A percentile compares a stretch with the other conserved stretches of the same genome.
phyloP scores from a whole-genome alignment of 2,888 invertebrate species.

The Pseudococcus longispinus region DNA sequence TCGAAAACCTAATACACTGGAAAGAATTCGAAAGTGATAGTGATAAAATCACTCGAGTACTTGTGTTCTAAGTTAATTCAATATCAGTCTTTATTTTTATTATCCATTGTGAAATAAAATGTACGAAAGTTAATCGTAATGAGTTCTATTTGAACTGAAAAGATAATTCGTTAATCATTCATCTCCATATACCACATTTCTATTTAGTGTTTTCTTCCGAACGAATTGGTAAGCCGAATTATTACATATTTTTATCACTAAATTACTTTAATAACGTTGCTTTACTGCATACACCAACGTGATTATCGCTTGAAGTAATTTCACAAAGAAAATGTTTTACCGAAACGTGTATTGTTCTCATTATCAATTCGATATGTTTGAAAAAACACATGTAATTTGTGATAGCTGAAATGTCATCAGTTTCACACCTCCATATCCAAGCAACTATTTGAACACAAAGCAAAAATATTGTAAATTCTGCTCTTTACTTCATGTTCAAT shows the following conservation, averaged over 20 bases:
- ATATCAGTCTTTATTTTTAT: neutral
- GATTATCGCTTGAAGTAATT: neutral
- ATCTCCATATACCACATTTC: neutral
- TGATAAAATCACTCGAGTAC: neutral
- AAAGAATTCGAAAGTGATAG: conserved; percentile 17
- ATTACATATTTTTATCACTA: neutral
- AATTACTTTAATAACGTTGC: neutral
- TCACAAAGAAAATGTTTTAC: neutral
- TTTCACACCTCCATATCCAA: too few relatives aligned
- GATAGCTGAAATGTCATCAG: too few relatives aligned
- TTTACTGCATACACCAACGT: neutral
- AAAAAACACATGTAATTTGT: neutral
- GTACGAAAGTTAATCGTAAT: neutral
- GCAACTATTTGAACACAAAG: too few relatives aligned
- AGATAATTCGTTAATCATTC: neutral
- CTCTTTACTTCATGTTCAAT: too few relatives aligned
- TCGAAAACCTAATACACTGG: neutral
- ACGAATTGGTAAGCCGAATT: neutral
- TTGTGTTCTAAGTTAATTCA: too few relatives aligned
- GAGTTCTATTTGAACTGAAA: neutral
- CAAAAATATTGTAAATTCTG: too few relatives aligned
- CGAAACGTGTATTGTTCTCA: neutral
- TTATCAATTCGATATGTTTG: neutral
- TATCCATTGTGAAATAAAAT: neutral
- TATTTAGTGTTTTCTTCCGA: neutral